Evolutionary conservation across 2,113 vertebrate genomes (phyloP).

Genomic region (Rhabdornis inornatus): DNA sequence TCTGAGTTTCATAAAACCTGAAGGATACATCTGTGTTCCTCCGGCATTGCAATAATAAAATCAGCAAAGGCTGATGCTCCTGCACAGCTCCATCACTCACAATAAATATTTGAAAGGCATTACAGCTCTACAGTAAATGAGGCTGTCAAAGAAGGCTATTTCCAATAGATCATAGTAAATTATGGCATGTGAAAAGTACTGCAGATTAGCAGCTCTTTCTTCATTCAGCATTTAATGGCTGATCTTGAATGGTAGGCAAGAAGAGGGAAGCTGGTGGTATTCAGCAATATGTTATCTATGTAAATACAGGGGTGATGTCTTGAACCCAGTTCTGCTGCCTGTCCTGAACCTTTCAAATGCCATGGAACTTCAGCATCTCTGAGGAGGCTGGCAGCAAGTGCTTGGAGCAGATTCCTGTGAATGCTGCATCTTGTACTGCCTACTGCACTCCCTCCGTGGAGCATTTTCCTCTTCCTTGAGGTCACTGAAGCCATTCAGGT

Average conservation of each 20-base stretch:
- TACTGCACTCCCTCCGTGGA: rapidly evolving
- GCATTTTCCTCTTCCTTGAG: not conserved
- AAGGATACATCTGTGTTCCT: not conserved
- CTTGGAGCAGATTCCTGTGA: not conserved
- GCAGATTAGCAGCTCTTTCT: not conserved
- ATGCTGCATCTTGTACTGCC: rapidly evolving
- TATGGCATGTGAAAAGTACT: not conserved
- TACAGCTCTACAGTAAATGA: not conserved
- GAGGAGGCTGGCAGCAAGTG: not conserved
- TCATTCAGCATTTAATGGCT: not conserved
- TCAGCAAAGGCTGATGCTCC: not conserved
- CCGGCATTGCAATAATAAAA: not conserved
- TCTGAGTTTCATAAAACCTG: constrained; percentile 9
- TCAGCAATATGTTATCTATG: not conserved
- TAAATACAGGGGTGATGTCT: not conserved
- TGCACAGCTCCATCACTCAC: not conserved
- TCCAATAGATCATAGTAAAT: constrained; percentile 19
- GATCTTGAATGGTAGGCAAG: not conserved
- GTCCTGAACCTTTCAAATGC: not conserved
- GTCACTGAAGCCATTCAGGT: not conserved
- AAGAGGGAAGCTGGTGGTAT: not conserved
- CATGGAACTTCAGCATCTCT: not conserved
- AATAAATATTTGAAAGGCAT: constrained; percentile 23
- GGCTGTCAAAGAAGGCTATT: not conserved
- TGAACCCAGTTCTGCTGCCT: not conserved